These are phyloP conservation scores for Ginglymostoma cirratum DNA, from an alignment of 2,113 vertebrate genomes.

Conservation along the genomic window DNA sequence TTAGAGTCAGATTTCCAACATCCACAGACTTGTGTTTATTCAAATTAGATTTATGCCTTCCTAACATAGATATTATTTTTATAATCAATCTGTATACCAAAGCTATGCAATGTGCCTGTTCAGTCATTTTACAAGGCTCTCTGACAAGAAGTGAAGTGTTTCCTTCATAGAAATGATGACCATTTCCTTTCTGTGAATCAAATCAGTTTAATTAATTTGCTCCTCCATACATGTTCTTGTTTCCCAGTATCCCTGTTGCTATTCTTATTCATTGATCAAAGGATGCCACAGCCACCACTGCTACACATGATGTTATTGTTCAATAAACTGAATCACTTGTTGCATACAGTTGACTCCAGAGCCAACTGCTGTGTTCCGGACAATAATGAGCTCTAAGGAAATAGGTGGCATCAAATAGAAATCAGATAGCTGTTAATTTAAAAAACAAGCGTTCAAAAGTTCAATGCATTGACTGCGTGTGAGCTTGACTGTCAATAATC, in stretches of 20 bases:
- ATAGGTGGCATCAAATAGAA: background rate
- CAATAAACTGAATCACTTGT: background rate
- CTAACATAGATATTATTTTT: background rate
- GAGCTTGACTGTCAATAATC: background rate
- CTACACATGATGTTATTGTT: background rate
- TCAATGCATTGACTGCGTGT: background rate
- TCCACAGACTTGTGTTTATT: no score
- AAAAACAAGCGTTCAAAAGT: background rate
- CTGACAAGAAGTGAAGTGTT: background rate
- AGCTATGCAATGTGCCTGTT: background rate
- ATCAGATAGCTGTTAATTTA: background rate
- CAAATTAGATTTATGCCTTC: background rate
- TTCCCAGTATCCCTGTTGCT: background rate
- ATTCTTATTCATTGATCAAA: background rate
- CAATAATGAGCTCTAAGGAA: background rate
- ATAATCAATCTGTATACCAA: background rate
- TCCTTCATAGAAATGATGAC: background rate
- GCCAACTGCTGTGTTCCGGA: background rate
- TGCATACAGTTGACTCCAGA: background rate
- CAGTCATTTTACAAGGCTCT: background rate
- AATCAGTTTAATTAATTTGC: background rate
- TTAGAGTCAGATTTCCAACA: background rate
- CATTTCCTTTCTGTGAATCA: background rate
- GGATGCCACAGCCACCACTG: background rate
- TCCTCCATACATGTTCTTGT: background rate